Evolutionary conservation across 2,113 vertebrate genomes (phyloP).

Genomic region (Ia io): DNA sequence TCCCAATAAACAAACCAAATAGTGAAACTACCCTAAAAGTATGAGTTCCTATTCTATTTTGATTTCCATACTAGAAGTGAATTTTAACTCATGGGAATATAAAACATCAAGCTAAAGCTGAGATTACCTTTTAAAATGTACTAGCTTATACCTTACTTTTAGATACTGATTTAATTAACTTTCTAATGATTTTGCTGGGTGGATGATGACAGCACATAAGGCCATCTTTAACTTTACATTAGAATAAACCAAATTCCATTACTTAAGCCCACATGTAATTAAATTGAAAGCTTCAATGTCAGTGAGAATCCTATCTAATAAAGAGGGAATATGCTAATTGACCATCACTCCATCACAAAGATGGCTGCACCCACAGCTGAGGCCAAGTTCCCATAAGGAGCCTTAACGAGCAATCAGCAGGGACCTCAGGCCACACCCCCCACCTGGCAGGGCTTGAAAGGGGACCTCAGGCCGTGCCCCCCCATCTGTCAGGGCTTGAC

Average conservation of each 20-base stretch:
- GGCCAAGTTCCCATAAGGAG: too few species aligned
- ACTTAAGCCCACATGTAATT: conserved; percentile 18
- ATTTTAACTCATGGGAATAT: conserved; percentile 30
- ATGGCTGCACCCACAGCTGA: too few species aligned
- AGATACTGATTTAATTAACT: conserved; percentile 12
- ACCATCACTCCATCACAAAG: too few species aligned
- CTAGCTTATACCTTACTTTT: conserved; percentile 16
- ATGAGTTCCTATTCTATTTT: conserved; percentile 18
- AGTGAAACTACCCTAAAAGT: not conserved
- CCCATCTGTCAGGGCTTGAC: too few species aligned
- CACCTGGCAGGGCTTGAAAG: too few species aligned
- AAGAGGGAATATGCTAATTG: too few species aligned
- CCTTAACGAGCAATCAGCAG: too few species aligned
- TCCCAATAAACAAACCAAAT: not conserved
- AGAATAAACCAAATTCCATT: not conserved
- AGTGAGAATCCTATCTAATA: not conserved
- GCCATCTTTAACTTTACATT: not conserved
- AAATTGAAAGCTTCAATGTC: conserved; percentile 4
- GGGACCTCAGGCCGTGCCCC: too few species aligned
- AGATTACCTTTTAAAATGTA: conserved; percentile 12
- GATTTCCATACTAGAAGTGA: conserved; percentile 15
- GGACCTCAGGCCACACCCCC: too few species aligned
- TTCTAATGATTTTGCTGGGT: conserved; percentile 5
- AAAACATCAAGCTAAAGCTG: conserved; percentile 21
- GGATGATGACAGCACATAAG: not conserved